Evolutionary conservation across 2,888 invertebrate genomes (phyloP).

Genomic region (Drosophila ustulata): DNA sequence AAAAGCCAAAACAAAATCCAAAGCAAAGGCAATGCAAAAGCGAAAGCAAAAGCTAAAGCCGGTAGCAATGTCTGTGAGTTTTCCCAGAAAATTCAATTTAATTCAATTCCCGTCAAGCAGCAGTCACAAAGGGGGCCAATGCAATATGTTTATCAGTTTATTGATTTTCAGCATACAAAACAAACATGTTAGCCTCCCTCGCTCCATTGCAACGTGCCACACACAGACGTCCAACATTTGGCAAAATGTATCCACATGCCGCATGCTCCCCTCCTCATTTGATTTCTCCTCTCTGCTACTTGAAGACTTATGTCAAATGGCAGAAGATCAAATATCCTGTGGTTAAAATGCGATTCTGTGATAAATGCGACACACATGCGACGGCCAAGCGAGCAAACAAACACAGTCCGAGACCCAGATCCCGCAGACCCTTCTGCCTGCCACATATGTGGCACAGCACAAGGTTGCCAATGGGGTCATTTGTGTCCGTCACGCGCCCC

Average conservation of each 20-base stretch:
- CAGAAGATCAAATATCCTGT: slow-evolving; percentile 80
- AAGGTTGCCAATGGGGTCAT: slow-evolving; percentile 55
- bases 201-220: slow-evolving; percentile 43
- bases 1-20: neutral
- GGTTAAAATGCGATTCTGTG: slow-evolving; percentile 78
- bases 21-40: too few relatives aligned
- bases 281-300: slow-evolving; percentile 6
- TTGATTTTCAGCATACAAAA: slow-evolving; percentile 64
- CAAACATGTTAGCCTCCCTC: slow-evolving; percentile 30
- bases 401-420: slow-evolving; percentile 11
- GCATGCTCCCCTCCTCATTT: neutral
- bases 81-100: slow-evolving; percentile 52
- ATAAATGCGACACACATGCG: slow-evolving; percentile 72
- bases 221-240: slow-evolving; percentile 34
- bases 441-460: slow-evolving; percentile 5
- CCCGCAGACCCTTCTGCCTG: neutral
- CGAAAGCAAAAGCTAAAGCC: neutral
- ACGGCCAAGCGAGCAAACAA: slow-evolving; percentile 30
- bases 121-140: slow-evolving; percentile 33
- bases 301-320: slow-evolving; percentile 74
- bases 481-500: slow-evolving; percentile 56
- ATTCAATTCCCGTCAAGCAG: slow-evolving; percentile 41
- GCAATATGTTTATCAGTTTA: slow-evolving; percentile 74
- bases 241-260: slow-evolving; percentile 58
- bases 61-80: slow-evolving; percentile 14